These are phyloP conservation scores for Lasiurus borealis DNA, from an alignment of 2,113 vertebrate species.

Conservation along the genomic window DNA sequence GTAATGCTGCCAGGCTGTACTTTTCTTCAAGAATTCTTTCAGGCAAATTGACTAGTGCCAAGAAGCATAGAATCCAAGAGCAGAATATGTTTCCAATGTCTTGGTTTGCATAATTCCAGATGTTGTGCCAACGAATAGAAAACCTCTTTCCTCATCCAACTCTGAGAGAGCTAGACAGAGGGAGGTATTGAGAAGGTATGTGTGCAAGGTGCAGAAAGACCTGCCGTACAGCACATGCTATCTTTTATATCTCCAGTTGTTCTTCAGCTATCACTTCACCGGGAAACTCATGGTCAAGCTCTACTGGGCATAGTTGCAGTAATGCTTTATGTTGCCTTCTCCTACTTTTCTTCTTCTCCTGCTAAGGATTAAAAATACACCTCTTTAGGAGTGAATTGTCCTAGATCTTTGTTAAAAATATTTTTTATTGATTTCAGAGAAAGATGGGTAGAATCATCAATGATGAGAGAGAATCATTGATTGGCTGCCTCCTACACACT, in stretches of 20 bases:
- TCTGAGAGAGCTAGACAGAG: neutral
- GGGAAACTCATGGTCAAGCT: neutral
- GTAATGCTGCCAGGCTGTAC: neutral
- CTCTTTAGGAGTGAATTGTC: neutral
- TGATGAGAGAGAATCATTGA: too few species aligned
- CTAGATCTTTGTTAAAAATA: neutral
- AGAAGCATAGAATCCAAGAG: neutral
- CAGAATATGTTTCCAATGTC: neutral
- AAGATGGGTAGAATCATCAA: too few species aligned
- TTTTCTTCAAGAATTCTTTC: slow-evolving; percentile 52
- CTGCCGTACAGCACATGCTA: neutral
- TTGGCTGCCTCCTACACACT: too few species aligned
- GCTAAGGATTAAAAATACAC: neutral
- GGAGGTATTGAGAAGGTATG: neutral
- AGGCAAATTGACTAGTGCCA: neutral
- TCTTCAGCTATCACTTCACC: neutral
- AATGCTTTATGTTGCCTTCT: neutral
- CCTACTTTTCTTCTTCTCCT: neutral
- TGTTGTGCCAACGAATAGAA: slow-evolving; percentile 4
- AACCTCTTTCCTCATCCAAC: neutral
- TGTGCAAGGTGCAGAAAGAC: neutral
- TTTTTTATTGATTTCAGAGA: too few species aligned
- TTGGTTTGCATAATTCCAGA: slow-evolving; percentile 59
- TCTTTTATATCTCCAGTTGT: neutral
- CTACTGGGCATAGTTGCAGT: neutral